Percentiles rank a stretch among this genome's conserved stretches.
phyloP scores from a whole-genome alignment of 1,140 invertebrate species.

The Megalonaias nervosa region DNA sequence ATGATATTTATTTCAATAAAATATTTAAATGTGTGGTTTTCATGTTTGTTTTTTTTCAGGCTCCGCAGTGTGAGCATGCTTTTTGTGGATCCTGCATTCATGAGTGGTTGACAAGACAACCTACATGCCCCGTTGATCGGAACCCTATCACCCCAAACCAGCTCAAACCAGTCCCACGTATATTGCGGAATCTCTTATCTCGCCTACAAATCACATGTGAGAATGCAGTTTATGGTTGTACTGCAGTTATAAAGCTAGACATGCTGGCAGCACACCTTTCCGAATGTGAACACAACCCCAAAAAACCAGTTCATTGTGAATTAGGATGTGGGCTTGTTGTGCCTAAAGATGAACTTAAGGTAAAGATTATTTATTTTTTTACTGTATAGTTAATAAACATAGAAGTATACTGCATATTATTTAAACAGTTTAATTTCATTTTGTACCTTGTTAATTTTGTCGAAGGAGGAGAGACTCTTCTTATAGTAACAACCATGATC shows the following conservation, averaged over 20 bases:
- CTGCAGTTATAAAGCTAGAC: constrained; percentile 88
- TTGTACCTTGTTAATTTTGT: too few species aligned
- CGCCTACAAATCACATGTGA: constrained; percentile 92
- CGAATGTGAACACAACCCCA: constrained; percentile 96
- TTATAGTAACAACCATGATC: too few species aligned
- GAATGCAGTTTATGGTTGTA: constrained; percentile 90
- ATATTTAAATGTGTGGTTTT: too few species aligned
- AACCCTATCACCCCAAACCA: constrained; percentile 89
- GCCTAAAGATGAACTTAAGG: constrained; percentile 93
- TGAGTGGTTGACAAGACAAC: constrained; percentile 93
- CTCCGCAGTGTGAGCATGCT: constrained; percentile 94
- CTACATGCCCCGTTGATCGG: constrained; percentile 94
- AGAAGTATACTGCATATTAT: too few species aligned
- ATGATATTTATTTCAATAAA: too few species aligned
- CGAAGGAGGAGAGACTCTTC: too few species aligned
- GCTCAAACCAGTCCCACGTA: constrained; percentile 90
- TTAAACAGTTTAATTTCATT: too few species aligned
- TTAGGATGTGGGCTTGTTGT: constrained; percentile 93
- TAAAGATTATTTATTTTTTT: constrained; percentile 41
- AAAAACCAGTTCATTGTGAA: constrained; percentile 92
- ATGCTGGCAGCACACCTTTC: constrained; percentile 83
- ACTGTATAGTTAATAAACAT: too few species aligned
- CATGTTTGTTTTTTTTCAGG: constrained; percentile 75
- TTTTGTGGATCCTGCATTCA: constrained; percentile 95
- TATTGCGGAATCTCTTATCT: constrained; percentile 90